phyloP scores from a whole-genome alignment of 2,888 invertebrate genomes.

The Agrenia bidenticulata region DNA sequence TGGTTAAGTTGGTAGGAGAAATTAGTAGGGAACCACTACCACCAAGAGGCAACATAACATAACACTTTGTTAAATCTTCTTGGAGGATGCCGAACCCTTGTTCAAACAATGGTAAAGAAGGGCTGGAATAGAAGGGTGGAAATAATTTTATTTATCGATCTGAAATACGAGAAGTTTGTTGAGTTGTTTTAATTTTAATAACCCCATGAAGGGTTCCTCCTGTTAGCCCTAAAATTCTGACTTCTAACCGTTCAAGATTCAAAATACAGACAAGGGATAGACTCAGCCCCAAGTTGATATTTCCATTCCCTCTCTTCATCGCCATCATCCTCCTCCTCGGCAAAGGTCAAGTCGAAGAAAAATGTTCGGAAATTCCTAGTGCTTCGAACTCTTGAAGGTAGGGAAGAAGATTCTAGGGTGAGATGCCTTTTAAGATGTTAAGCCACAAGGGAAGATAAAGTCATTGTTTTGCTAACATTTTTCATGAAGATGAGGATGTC shows the following conservation, averaged over 20 bases:
- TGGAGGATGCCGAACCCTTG: background rate
- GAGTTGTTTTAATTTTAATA: slow-evolving; percentile 18
- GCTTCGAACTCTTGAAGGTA: no score
- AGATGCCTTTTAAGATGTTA: no score
- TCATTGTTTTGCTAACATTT: slow-evolving; percentile 13
- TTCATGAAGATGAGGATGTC: slow-evolving; percentile 15
- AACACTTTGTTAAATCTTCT: background rate
- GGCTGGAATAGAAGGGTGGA: slow-evolving; percentile 4
- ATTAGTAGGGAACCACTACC: no score
- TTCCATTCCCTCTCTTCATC: background rate
- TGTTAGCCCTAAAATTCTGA: no score
- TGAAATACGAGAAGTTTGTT: slow-evolving; percentile 11
- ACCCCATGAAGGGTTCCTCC: background rate
- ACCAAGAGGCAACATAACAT: background rate
- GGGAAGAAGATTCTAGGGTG: no score
- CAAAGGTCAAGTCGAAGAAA: slow-evolving; percentile 1
- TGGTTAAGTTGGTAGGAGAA: no score
- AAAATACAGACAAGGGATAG: background rate
- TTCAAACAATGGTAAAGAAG: no score
- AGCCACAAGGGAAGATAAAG: background rate
- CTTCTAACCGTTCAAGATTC: background rate
- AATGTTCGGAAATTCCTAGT: no score
- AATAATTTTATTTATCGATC: slow-evolving; percentile 13
- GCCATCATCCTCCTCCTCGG: background rate
- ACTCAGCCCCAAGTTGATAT: no score